Conservation (phyloP, 2,113 vertebrate species). For the Oryzias woworae region DNA sequence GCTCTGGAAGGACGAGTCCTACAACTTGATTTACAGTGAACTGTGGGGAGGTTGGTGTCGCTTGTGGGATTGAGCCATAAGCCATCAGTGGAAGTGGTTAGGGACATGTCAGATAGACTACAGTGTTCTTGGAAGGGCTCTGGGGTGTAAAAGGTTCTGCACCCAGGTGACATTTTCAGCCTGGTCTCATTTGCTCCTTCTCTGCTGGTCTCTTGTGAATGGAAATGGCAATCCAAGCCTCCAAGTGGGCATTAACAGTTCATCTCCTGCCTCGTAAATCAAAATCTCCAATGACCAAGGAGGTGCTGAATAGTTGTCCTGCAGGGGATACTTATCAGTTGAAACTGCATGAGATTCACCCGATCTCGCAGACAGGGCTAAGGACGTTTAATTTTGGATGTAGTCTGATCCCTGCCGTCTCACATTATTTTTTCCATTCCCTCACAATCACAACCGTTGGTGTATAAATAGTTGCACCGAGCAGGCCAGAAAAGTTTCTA, state of each 20-base stretch:
- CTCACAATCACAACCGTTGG: slow-evolving; percentile 18
- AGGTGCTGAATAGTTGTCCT: slow-evolving; percentile 57
- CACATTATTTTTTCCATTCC: slow-evolving; percentile 24
- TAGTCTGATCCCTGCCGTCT: slow-evolving; percentile 46
- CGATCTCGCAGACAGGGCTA: slow-evolving; percentile 44
- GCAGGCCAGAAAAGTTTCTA: slow-evolving; percentile 12
- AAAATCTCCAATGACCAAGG: slow-evolving; percentile 63
- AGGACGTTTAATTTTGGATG: slow-evolving; percentile 68
- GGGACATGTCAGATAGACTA: slow-evolving; percentile 56
- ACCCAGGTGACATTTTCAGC: slow-evolving; percentile 64
- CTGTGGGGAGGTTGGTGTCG: slow-evolving; percentile 36
- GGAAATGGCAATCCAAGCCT: slow-evolving; percentile 52
- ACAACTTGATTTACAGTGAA: slow-evolving; percentile 64
- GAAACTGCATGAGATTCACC: slow-evolving; percentile 55
- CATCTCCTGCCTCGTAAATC: slow-evolving; percentile 64
- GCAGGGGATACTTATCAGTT: slow-evolving; percentile 57
- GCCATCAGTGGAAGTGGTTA: slow-evolving; percentile 55
- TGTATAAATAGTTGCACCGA: slow-evolving; percentile 1
- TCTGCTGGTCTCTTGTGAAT: slow-evolving; percentile 41
- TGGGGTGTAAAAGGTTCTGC: slow-evolving; percentile 63
- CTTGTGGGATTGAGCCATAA: slow-evolving; percentile 54
- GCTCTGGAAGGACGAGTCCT: slow-evolving; percentile 32
- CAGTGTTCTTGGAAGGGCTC: slow-evolving; percentile 69
- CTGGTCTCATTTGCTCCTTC: slow-evolving; percentile 51
- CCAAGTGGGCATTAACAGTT: slow-evolving; percentile 61